These are phyloP conservation scores for Seriola rivoliana DNA, from an alignment of 2,113 vertebrate genomes.

Conservation along the genomic window DNA sequence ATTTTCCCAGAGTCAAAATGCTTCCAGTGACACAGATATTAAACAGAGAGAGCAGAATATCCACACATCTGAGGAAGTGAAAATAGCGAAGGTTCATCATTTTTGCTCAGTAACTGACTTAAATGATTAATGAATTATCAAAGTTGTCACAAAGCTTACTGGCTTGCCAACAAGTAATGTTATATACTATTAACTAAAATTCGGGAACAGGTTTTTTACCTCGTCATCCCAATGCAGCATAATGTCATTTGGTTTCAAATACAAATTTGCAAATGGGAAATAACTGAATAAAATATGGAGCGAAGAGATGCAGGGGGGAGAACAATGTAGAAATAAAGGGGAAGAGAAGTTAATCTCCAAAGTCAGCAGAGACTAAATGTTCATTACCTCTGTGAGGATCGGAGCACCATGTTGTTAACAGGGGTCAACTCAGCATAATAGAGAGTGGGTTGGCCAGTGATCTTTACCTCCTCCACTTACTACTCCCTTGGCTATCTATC, in stretches of 20 bases:
- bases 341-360: slow-evolving; percentile 14
- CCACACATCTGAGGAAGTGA: background rate
- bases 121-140: background rate
- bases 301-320: background rate
- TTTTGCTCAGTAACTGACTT: background rate
- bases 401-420: slow-evolving; percentile 35
- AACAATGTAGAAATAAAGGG: slow-evolving; percentile 6
- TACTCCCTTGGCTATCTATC: slow-evolving; percentile 12
- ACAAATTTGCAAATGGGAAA: background rate
- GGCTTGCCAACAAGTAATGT: background rate
- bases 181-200: background rate
- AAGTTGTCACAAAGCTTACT: background rate
- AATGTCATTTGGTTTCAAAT: background rate
- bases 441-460: slow-evolving; percentile 8
- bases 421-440: slow-evolving; percentile 34
- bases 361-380: slow-evolving; percentile 36
- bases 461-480: background rate
- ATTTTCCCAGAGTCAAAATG: background rate
- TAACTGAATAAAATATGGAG: background rate
- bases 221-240: background rate
- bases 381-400: slow-evolving; percentile 48
- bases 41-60: background rate
- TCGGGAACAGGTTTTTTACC: background rate
- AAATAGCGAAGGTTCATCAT: background rate
- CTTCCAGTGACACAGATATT: background rate